Conservation (phyloP, 2,797 vertebrate species). For the Phaenicophaeus curvirostris region DNA sequence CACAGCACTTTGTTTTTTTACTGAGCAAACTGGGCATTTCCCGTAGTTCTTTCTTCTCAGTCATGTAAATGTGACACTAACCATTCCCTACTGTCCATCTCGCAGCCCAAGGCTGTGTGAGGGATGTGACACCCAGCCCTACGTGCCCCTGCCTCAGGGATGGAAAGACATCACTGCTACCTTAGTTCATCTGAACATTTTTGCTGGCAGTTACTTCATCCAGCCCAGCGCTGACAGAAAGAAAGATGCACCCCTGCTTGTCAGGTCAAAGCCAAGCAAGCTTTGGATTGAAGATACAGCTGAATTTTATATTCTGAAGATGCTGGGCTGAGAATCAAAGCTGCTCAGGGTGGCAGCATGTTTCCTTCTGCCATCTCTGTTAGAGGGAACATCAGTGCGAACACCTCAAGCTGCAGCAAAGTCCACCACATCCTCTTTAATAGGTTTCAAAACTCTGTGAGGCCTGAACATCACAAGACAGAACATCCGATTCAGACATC, state of each 20-base stretch:
- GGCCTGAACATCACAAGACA: background rate
- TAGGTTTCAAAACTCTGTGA: background rate
- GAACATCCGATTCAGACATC: background rate
- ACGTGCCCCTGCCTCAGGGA: background rate
- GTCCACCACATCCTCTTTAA: background rate
- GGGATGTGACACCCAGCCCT: background rate
- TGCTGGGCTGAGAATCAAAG: background rate
- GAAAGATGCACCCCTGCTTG: background rate
- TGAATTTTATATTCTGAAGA: background rate
- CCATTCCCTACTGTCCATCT: background rate
- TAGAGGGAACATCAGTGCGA: background rate
- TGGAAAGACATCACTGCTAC: background rate
- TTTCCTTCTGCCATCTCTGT: background rate
- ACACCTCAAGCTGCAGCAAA: background rate
- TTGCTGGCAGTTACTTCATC: background rate
- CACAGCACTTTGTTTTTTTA: conserved; percentile 7
- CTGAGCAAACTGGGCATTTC: conserved; percentile 45
- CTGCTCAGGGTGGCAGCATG: background rate
- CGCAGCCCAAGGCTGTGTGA: background rate
- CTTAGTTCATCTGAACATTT: background rate
- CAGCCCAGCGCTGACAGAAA: fast-evolving
- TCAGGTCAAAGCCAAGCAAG: background rate
- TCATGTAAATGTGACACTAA: conserved; percentile 53
- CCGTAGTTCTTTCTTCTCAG: conserved; percentile 47
- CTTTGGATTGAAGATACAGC: background rate